A percentile compares a stretch with the other conserved stretches of the same genome.
These are phyloP conservation scores for Actinia tenebrosa DNA, from an alignment of 64 coral and sea anemone species.

Conservation along the genomic window DNA sequence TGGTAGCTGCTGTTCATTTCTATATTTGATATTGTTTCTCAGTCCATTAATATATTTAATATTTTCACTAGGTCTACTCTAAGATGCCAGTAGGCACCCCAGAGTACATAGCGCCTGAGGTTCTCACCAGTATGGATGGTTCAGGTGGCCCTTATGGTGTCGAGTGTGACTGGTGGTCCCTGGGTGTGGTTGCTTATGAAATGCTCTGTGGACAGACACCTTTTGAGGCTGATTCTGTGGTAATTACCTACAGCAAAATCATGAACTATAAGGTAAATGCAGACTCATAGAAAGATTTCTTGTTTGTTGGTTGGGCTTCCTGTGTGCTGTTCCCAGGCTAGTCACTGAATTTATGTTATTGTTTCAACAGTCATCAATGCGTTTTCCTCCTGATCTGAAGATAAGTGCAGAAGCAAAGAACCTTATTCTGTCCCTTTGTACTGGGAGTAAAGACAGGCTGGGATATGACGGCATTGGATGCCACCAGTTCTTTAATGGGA, in stretches of 20 bases:
- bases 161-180: conserved; percentile 99
- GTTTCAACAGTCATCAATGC: conserved; percentile 48
- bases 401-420: conserved; percentile 67
- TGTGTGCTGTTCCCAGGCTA: neutral
- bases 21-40: neutral
- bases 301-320: neutral
- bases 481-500: conserved; percentile 78
- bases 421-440: conserved; percentile 63
- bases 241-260: conserved; percentile 96
- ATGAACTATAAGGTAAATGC: conserved; percentile 86
- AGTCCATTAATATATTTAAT: no score
- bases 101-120: conserved; percentile 95
- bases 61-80: conserved; percentile 37
- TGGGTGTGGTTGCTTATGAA: conserved; percentile 94
- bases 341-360: neutral
- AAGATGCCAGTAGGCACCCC: conserved; percentile 99
- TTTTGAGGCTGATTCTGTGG: conserved; percentile 91
- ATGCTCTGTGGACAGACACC: conserved; percentile 93
- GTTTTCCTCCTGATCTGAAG: conserved; percentile 58
- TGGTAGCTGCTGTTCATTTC: no score
- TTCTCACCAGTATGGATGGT: conserved; percentile 96
- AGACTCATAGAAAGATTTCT: no score
- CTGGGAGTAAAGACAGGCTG: conserved; percentile 56
- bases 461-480: conserved; percentile 68
- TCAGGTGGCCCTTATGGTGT: conserved; percentile 83